phyloP scores from a whole-genome alignment of 2,888 invertebrate species.

The Callosobruchus maculatus region DNA sequence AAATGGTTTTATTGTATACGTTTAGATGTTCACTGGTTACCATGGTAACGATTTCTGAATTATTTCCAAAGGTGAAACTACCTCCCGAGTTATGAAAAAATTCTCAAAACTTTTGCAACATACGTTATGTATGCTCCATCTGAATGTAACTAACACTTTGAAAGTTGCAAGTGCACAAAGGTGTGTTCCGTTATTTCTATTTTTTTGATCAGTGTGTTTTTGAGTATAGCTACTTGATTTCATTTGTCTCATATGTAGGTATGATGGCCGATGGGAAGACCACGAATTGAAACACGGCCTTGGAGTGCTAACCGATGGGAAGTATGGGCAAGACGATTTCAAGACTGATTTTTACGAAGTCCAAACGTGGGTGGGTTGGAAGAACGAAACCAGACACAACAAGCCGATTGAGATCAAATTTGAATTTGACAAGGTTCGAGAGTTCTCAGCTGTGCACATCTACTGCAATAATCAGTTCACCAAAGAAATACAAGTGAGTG shows the following conservation, averaged over 20 bases:
- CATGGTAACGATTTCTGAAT: too few species aligned
- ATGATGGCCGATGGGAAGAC: conserved; percentile 80
- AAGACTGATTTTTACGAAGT: conserved; percentile 60
- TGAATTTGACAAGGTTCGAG: conserved; percentile 83
- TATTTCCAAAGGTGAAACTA: too few species aligned
- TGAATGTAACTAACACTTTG: too few species aligned
- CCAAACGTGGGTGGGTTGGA: conserved; percentile 91
- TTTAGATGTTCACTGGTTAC: too few species aligned
- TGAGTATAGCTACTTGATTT: too few species aligned
- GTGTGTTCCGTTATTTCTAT: too few species aligned
- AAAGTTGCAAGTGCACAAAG: too few species aligned
- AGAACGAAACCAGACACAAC: conserved; percentile 66
- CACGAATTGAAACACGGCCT: conserved; percentile 69
- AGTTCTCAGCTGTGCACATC: conserved; percentile 79
- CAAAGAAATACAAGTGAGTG: conserved; percentile 65
- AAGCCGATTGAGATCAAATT: conserved; percentile 67
- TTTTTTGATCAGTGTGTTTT: too few species aligned
- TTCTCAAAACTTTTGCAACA: too few species aligned
- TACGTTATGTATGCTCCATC: too few species aligned
- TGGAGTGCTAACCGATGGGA: conserved; percentile 82
- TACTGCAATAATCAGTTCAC: conserved; percentile 84
- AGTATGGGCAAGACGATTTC: conserved; percentile 73
- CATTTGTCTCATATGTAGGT: conserved; percentile 49
- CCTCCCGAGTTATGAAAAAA: too few species aligned
- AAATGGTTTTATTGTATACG: too few species aligned